Evolutionary conservation across 2,113 vertebrate genomes (phyloP).

Genomic region (Nansenia antarctica): DNA sequence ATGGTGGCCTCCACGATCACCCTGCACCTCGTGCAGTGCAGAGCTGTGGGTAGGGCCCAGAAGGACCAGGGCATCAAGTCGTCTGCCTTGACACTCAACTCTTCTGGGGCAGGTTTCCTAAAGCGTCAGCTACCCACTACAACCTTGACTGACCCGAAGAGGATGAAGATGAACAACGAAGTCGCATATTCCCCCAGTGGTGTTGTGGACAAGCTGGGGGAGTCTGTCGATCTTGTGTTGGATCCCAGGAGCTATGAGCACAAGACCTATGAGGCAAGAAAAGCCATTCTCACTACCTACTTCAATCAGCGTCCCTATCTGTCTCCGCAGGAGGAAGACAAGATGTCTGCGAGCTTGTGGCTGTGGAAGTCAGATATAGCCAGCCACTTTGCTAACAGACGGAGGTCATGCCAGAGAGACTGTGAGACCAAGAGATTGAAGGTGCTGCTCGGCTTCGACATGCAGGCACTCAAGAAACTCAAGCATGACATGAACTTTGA

Average conservation of each 20-base stretch:
- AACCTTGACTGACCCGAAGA: slow-evolving; percentile 80
- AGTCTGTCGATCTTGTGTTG: slow-evolving; percentile 82
- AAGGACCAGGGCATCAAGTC: slow-evolving; percentile 75
- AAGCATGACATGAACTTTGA: slow-evolving; percentile 91
- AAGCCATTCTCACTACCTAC: slow-evolving; percentile 93
- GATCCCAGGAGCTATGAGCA: slow-evolving; percentile 92
- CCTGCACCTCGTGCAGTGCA: slow-evolving; percentile 93
- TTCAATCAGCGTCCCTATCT: slow-evolving; percentile 93
- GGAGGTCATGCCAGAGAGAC: slow-evolving; percentile 81
- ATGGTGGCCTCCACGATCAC: slow-evolving; percentile 98
- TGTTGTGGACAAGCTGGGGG: slow-evolving; percentile 78
- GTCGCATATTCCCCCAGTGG: slow-evolving; percentile 75
- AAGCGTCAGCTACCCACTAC: slow-evolving; percentile 84
- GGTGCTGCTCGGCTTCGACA: slow-evolving; percentile 92
- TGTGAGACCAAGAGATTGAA: slow-evolving; percentile 82
- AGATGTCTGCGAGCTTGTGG: slow-evolving; percentile 91
- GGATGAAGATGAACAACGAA: slow-evolving; percentile 74
- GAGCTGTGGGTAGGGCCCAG: slow-evolving; percentile 90
- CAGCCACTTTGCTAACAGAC: slow-evolving; percentile 88
- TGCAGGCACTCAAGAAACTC: slow-evolving; percentile 87
- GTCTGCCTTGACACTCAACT: slow-evolving; percentile 74
- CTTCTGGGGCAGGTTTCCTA: slow-evolving; percentile 76
- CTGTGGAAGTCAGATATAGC: slow-evolving; percentile 96
- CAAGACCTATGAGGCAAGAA: slow-evolving; percentile 92
- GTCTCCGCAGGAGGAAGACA: slow-evolving; percentile 86